Conservation (phyloP, 2,113 vertebrate genomes). For the Rhagologus leucostigma region DNA sequence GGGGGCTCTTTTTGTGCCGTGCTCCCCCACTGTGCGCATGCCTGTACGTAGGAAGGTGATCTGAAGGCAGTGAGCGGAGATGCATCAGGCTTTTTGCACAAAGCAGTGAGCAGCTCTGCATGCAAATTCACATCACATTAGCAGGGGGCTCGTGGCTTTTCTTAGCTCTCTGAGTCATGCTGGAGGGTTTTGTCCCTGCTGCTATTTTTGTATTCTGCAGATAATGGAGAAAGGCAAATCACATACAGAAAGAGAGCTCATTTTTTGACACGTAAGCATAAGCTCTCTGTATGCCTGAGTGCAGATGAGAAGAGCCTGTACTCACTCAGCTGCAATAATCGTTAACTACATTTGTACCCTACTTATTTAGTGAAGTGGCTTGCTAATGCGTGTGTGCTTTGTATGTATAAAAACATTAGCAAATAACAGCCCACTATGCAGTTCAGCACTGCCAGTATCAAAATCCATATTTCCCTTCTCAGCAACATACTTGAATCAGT, state of each 20-base stretch:
- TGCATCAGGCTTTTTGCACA: neutral
- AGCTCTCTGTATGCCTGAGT: neutral
- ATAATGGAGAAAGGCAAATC: neutral
- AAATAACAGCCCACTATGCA: neutral
- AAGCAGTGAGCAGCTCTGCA: neutral
- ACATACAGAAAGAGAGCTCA: neutral
- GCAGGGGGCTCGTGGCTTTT: neutral
- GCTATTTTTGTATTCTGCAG: neutral
- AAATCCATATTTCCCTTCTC: neutral
- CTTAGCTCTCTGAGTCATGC: neutral
- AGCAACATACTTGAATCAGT: neutral
- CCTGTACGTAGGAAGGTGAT: rapidly evolving
- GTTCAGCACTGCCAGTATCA: neutral
- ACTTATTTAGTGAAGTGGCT: neutral
- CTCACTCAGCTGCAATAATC: neutral
- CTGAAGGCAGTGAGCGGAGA: neutral
- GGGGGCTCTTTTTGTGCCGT: rapidly evolving
- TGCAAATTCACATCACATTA: neutral
- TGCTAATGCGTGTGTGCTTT: neutral
- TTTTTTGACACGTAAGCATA: neutral
- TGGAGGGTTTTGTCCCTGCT: neutral
- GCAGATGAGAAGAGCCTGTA: neutral
- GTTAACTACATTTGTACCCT: neutral
- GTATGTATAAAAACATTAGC: neutral
- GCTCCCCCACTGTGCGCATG: neutral